These are phyloP conservation scores for Elgaria multicarinata DNA, from an alignment of 2,113 vertebrate genomes.

Conservation along the genomic window DNA sequence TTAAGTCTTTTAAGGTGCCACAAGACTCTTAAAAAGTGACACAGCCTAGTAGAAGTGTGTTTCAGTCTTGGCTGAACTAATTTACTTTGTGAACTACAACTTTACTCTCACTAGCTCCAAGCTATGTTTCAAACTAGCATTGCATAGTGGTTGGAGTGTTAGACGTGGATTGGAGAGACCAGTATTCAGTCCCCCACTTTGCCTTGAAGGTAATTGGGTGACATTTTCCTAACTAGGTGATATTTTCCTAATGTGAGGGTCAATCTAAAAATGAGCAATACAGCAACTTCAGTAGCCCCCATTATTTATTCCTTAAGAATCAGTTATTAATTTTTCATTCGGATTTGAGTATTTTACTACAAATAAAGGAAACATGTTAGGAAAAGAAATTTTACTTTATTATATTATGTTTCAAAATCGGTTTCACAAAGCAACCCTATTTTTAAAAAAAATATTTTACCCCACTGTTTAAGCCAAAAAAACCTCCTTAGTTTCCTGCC, in stretches of 20 bases:
- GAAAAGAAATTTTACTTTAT: background rate
- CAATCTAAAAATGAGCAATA: background rate
- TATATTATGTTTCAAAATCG: background rate
- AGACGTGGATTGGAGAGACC: background rate
- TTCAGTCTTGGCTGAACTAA: background rate
- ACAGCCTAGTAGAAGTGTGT: background rate
- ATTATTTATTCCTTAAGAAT: background rate
- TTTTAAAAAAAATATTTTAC: background rate
- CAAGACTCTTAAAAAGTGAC: background rate
- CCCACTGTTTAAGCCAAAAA: background rate
- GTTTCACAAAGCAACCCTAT: background rate
- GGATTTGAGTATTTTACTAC: background rate
- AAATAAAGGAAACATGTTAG: background rate
- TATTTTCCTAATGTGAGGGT: background rate
- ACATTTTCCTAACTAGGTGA: background rate
- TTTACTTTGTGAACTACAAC: background rate
- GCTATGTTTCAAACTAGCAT: background rate
- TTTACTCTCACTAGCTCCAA: background rate
- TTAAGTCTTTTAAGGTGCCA: background rate
- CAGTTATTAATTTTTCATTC: background rate
- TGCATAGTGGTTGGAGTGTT: background rate
- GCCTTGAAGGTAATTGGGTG: background rate
- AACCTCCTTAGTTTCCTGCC: background rate
- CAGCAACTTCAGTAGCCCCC: background rate
- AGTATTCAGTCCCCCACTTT: background rate